phyloP scores from a whole-genome alignment of 2,888 invertebrate species.

The Tyria jacobaeae region DNA sequence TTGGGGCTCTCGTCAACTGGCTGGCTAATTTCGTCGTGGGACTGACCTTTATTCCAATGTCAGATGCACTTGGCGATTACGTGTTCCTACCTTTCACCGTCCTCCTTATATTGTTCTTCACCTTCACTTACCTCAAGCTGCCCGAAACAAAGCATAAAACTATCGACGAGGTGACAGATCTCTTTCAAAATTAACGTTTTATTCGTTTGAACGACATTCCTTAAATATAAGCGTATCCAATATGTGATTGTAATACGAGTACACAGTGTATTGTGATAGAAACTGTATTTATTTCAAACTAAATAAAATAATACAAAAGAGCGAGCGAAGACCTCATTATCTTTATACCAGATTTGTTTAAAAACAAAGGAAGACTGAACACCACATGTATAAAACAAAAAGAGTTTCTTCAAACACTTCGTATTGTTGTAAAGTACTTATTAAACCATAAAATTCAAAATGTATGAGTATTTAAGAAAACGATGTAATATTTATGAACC shows the following conservation, averaged over 20 bases:
- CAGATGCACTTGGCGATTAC: constrained; percentile 68
- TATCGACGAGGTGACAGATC: constrained; percentile 82
- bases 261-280: constrained; percentile 65
- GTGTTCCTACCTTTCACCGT: constrained; percentile 82
- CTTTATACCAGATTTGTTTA: constrained; percentile 59
- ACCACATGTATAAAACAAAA: constrained; percentile 53
- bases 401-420: constrained; percentile 57
- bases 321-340: constrained; percentile 40
- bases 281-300: constrained; percentile 45
- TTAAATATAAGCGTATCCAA: constrained; percentile 57
- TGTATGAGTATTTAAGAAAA: constrained; percentile 36
- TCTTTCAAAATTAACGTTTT: constrained; percentile 74
- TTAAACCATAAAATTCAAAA: constrained; percentile 45
- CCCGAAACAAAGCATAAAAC: constrained; percentile 84
- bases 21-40: constrained; percentile 85
- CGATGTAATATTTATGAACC: constrained; percentile 22
- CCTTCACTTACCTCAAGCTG: constrained; percentile 79
- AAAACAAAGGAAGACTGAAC: constrained; percentile 75
- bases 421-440: constrained; percentile 76
- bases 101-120: constrained; percentile 77
- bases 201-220: constrained; percentile 60
- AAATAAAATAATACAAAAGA: constrained; percentile 35
- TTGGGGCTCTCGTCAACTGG: constrained; percentile 84
- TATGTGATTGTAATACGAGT: constrained; percentile 62
- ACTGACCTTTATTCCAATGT: constrained; percentile 76